Evolutionary conservation across 1,140 invertebrate genomes (phyloP), one percentile per base, ranked within the genome.

Genomic region (Medauroidea extradentata): DNA sequence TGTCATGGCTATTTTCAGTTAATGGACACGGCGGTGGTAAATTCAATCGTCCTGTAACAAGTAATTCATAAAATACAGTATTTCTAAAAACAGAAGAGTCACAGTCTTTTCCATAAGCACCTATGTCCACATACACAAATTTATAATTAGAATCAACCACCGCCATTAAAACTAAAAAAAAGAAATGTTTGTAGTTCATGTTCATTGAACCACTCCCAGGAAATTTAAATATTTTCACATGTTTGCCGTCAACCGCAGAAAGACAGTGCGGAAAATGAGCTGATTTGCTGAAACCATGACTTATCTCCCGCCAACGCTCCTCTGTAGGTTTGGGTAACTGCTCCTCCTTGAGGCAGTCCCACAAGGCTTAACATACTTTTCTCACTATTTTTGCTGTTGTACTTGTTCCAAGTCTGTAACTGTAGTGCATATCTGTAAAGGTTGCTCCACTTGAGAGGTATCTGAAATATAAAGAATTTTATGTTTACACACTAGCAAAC

Each of bases 81-180:
- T n/a, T n/a, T n/a, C n/a, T n/a, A n/a, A n/a, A n/a, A n/a, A n/a
- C n/a, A n/a, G n/a, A n/a, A n/a, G n/a, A n/a, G n/a, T n/a, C n/a
- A n/a, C n/a, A n/a, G n/a, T n/a, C n/a, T n/a, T n/a, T n/a, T n/a
- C n/a, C n/a, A n/a, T n/a, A n/a, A n/a, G n/a, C n/a, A n/a, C n/a
- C n/a, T n/a, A n/a, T n/a, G n/a, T n/a, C n/a, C n/a, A n/a, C n/a
- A n/a, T n/a, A n/a, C n/a, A n/a, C n/a, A 21, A 51, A 51, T 8
- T n/a, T 4, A 21, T 71, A 75, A 60, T 75, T 61, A 42, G 64
- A 59, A 69, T 76, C 74, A 19, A 52, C 66, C 7, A 75, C 57
- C 9, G 71, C 75, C 57, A 75, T 65, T 41, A 78, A 63, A 52
- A 78, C 71, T 9, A 75, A 66, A 16, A 67, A 69, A 56, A 65